Conservation (phyloP, 2,888 invertebrate genomes). For the Leptodirus hochenwartii region DNA sequence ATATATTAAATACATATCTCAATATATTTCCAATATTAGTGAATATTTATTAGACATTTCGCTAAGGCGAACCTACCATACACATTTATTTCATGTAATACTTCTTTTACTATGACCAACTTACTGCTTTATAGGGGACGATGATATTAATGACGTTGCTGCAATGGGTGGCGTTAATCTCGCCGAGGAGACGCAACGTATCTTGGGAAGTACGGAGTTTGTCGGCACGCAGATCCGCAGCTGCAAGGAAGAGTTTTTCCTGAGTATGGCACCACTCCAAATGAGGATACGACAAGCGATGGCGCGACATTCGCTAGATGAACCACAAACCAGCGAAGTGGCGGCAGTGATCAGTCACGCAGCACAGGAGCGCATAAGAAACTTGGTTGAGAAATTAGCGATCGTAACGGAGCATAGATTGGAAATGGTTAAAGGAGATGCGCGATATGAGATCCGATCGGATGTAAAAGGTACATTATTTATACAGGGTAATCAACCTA, state of each 20-base stretch:
- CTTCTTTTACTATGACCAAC: too few relatives aligned
- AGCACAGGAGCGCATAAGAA: conserved; percentile 81
- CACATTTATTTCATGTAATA: too few relatives aligned
- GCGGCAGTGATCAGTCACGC: conserved; percentile 84
- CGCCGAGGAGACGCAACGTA: conserved; percentile 88
- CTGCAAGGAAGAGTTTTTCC: conserved; percentile 83
- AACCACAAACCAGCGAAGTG: conserved; percentile 63
- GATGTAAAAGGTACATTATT: conserved; percentile 40
- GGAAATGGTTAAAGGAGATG: conserved; percentile 80
- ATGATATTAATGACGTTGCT: conserved; percentile 96
- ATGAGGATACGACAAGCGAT: conserved; percentile 58
- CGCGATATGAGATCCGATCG: conserved; percentile 56
- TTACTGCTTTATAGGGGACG: conserved; percentile 57
- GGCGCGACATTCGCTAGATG: conserved; percentile 62
- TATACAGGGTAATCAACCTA: too few relatives aligned
- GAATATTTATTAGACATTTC: too few relatives aligned
- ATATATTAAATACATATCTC: too few relatives aligned
- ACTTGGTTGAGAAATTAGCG: conserved; percentile 76
- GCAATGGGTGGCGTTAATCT: conserved; percentile 98
- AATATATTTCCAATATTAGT: too few relatives aligned
- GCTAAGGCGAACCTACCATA: too few relatives aligned
- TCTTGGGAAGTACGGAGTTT: conserved; percentile 65
- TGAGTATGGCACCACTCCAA: conserved; percentile 59
- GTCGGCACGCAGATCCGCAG: conserved; percentile 65
- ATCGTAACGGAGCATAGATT: conserved; percentile 88